Percentiles rank a stretch among this genome's conserved stretches.
Conservation (phyloP, 2,888 invertebrate genomes). For the Slavum lentiscoides region DNA sequence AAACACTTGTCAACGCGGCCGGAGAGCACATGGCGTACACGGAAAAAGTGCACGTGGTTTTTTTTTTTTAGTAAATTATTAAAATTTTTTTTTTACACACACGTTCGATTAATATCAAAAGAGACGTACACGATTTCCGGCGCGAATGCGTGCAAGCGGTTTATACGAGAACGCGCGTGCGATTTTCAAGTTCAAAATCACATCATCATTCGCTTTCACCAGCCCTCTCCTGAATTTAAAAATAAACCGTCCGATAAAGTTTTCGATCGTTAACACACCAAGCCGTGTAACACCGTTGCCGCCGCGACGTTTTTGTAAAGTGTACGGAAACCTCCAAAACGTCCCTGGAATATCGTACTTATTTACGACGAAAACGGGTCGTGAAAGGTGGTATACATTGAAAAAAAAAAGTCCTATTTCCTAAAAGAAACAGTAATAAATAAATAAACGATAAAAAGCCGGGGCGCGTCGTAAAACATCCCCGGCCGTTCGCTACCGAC, state of each 20-base stretch:
- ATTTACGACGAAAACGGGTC: background rate
- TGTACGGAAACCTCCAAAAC: background rate
- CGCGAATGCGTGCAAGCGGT: background rate
- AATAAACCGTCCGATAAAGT: background rate
- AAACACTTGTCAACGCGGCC: no score
- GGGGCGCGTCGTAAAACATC: constrained; percentile 21
- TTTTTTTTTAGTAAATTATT: no score
- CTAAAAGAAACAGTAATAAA: background rate
- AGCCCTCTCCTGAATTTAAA: no score
- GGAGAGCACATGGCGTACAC: no score
- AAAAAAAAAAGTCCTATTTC: background rate
- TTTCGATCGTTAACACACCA: background rate
- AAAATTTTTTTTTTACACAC: no score
- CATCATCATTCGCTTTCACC: background rate
- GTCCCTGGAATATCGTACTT: background rate
- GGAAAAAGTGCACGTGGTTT: no score
- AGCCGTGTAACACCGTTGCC: background rate
- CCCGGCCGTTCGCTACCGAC: background rate
- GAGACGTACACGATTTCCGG: background rate
- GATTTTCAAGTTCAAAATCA: constrained; percentile 41
- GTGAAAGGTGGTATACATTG: background rate
- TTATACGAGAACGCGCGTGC: background rate
- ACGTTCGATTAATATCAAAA: background rate
- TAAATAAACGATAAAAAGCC: constrained; percentile 20
- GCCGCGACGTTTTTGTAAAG: background rate